A percentile compares a stretch with the other conserved stretches of the same genome.
These are phyloP conservation scores for Sitophilus oryzae DNA, from an alignment of 1,140 invertebrate genomes.

Conservation along the genomic window DNA sequence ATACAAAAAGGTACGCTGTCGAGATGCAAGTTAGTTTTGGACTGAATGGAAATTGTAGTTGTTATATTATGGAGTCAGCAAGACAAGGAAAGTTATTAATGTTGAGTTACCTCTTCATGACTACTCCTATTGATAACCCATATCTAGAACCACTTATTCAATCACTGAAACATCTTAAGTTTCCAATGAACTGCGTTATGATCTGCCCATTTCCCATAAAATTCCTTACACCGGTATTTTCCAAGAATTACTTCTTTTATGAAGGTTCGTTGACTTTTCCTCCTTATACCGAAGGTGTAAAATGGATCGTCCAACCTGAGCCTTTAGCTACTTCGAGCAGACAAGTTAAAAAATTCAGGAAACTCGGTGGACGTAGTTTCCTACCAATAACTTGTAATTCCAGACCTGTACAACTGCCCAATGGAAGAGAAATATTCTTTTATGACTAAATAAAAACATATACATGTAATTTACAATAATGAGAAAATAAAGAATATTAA, in stretches of 20 bases:
- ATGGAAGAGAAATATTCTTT: conserved; percentile 38
- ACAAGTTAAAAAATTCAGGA: conserved; percentile 55
- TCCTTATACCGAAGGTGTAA: conserved; percentile 75
- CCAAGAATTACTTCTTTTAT: conserved; percentile 63
- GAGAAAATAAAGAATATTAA: no score
- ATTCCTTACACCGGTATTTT: conserved; percentile 48
- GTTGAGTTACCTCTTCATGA: conserved; percentile 47
- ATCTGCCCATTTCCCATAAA: conserved; percentile 50
- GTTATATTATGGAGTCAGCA: conserved; percentile 30
- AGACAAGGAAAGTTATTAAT: conserved; percentile 35
- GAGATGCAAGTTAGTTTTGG: conserved; percentile 51
- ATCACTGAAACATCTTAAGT: conserved; percentile 44
- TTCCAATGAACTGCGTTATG: conserved; percentile 39
- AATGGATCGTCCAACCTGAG: conserved; percentile 77
- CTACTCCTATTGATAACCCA: conserved; percentile 47
- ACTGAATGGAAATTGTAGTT: conserved; percentile 28
- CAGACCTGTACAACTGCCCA: conserved; percentile 47
- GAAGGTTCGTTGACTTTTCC: conserved; percentile 77
- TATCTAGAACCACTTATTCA: conserved; percentile 50
- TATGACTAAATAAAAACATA: conserved; percentile 36
- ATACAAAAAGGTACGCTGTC: conserved; percentile 49
- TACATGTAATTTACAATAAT: no score
- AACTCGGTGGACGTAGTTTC: conserved; percentile 42
- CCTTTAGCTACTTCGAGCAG: conserved; percentile 61
- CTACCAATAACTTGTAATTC: conserved; percentile 43